These are phyloP conservation scores for Atherix ibis DNA, from an alignment of 2,888 invertebrate genomes.

Conservation along the genomic window DNA sequence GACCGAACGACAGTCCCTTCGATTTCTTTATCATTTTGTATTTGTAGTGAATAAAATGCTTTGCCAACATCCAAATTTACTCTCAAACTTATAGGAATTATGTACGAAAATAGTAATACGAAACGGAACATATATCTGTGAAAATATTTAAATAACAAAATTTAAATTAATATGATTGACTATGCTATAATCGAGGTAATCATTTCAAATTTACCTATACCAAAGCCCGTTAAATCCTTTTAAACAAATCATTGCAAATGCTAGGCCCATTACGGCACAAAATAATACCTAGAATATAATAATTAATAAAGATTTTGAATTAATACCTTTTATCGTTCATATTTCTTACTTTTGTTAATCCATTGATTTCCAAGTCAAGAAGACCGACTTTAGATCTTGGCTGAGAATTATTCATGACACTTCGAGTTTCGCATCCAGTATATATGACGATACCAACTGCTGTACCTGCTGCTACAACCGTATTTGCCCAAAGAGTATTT, in stretches of 20 bases:
- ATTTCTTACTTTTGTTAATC: slow-evolving; percentile 67
- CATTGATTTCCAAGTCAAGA: slow-evolving; percentile 90
- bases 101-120: slow-evolving; percentile 93
- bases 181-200: too few species aligned
- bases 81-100: slow-evolving; percentile 93
- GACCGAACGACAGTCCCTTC: slow-evolving; percentile 90
- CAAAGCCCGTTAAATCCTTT: slow-evolving; percentile 95
- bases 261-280: slow-evolving; percentile 73
- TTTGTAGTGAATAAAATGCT: slow-evolving; percentile 92
- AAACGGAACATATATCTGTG: slow-evolving; percentile 83
- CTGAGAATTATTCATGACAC: slow-evolving; percentile 96
- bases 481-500: slow-evolving; percentile 97
- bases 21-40: slow-evolving; percentile 84
- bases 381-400: slow-evolving; percentile 93
- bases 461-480: slow-evolving; percentile 92
- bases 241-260: slow-evolving; percentile 86
- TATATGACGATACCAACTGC: slow-evolving; percentile 93
- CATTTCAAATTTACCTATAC: slow-evolving; percentile 47
- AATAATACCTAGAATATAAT: slow-evolving; percentile 52
- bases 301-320: slow-evolving; percentile 2
- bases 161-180: not conserved
- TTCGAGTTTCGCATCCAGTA: slow-evolving; percentile 87
- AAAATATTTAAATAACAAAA: not conserved
- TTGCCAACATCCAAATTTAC: slow-evolving; percentile 99
- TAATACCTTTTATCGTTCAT: not conserved